Evolutionary conservation across 92 coral and sea anemone genomes (phyloP).

Genomic region (Diadumene lineata): DNA sequence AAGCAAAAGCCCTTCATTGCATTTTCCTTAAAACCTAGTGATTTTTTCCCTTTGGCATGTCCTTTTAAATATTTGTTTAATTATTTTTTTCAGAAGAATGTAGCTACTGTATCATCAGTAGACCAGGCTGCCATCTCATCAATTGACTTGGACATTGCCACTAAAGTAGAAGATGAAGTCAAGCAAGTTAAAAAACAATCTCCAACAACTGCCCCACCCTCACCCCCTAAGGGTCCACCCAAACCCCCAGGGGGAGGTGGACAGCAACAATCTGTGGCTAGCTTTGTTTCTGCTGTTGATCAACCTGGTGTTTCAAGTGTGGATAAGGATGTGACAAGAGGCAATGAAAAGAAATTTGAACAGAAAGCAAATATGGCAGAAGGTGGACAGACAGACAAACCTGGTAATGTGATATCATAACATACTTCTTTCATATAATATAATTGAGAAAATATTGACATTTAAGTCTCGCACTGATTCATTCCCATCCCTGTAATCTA

Average conservation of each 20-base stretch:
- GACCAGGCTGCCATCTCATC: slow-evolving; percentile 88
- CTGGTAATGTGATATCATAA: neutral
- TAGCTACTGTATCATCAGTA: slow-evolving; percentile 82
- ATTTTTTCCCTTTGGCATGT: too few species aligned
- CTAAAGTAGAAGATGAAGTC: slow-evolving; percentile 76
- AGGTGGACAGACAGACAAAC: neutral
- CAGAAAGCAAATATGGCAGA: neutral
- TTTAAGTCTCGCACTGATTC: too few species aligned
- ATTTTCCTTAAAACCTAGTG: too few species aligned
- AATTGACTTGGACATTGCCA: slow-evolving; percentile 88
- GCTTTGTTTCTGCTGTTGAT: slow-evolving; percentile 64
- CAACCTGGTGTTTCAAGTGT: slow-evolving; percentile 70
- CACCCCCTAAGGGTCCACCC: slow-evolving; percentile 22
- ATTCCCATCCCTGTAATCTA: too few species aligned
- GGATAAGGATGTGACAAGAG: slow-evolving; percentile 58
- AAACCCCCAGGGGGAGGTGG: slow-evolving; percentile 10
- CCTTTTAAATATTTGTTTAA: too few species aligned
- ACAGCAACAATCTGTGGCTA: slow-evolving; percentile 1
- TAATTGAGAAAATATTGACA: too few species aligned
- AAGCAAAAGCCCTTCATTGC: too few species aligned
- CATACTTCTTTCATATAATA: too few species aligned
- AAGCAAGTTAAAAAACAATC: slow-evolving; percentile 18
- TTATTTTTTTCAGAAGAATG: slow-evolving; percentile 33
- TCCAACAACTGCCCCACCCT: too few species aligned
- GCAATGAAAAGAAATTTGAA: slow-evolving; percentile 34